Conservation (phyloP, 2,797 vertebrate species). For the Ptychadena robeensis region DNA sequence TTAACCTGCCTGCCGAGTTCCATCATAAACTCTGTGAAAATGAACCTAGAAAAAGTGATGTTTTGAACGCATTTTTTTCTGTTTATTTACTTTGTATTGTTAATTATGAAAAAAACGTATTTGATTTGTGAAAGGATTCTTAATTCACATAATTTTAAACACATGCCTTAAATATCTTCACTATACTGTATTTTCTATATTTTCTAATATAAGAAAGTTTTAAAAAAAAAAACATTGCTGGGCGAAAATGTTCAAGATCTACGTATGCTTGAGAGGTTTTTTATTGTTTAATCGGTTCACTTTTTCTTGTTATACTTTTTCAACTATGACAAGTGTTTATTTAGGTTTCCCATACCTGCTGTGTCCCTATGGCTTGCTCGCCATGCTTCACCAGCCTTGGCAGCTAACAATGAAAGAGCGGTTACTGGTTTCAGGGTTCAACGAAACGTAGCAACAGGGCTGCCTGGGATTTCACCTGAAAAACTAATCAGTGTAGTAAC, state of each 20-base stretch:
- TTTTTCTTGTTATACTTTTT: conserved; percentile 2
- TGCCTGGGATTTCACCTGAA: neutral
- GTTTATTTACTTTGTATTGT: too few relatives aligned
- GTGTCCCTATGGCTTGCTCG: neutral
- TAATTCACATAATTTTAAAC: too few relatives aligned
- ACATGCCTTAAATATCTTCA: too few relatives aligned
- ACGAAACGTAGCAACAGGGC: neutral
- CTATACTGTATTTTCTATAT: too few relatives aligned
- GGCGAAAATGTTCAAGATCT: neutral
- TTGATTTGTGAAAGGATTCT: too few relatives aligned
- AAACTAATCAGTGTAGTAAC: neutral
- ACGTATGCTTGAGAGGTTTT: neutral
- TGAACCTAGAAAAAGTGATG: too few relatives aligned
- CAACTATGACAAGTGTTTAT: conserved; percentile 10
- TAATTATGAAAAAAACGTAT: too few relatives aligned
- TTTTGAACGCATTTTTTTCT: too few relatives aligned
- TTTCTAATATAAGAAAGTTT: too few relatives aligned
- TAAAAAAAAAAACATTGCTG: neutral
- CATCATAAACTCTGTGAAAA: too few relatives aligned
- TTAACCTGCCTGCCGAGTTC: too few relatives aligned
- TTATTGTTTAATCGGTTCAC: neutral
- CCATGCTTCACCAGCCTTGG: conserved; percentile 11
- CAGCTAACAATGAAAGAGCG: neutral
- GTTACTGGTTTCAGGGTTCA: conserved; percentile 5
- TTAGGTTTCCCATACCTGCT: conserved; percentile 7